phyloP scores from a whole-genome alignment of 2,888 invertebrate genomes.

The Agonopterix arenella region DNA sequence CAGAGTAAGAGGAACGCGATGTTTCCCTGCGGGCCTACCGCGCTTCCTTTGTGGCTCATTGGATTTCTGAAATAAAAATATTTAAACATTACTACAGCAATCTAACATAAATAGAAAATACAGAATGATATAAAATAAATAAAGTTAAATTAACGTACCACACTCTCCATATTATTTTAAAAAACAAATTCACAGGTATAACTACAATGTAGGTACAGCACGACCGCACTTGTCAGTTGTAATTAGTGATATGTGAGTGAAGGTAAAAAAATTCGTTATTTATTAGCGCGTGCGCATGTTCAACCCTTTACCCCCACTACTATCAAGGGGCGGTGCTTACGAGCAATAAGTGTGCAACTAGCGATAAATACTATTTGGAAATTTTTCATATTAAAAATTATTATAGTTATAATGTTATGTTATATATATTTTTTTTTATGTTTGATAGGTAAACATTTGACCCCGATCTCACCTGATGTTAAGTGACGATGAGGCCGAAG shows the following conservation, averaged over 20 bases:
- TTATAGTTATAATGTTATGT: too few species aligned
- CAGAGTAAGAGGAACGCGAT: constrained; percentile 29
- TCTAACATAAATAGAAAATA: background rate
- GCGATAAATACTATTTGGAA: too few species aligned
- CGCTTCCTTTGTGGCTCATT: constrained; percentile 13
- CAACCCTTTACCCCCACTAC: background rate
- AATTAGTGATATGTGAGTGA: background rate
- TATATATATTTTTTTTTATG: too few species aligned
- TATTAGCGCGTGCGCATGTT: background rate
- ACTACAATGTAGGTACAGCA: background rate
- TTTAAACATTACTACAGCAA: background rate
- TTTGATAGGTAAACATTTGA: too few species aligned
- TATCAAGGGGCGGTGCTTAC: background rate
- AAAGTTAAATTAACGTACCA: background rate
- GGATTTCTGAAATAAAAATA: background rate
- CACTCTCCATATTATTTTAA: background rate
- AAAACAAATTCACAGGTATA: too few species aligned
- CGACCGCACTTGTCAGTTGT: background rate
- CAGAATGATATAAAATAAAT: background rate
- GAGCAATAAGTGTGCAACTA: too few species aligned
- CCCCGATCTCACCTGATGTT: too few species aligned
- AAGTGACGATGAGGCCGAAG: too few species aligned
- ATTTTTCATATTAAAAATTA: too few species aligned
- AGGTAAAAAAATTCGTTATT: background rate
- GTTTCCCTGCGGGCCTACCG: constrained; percentile 37